These are phyloP conservation scores for Ennomos quercinarius DNA, from an alignment of 2,888 invertebrate genomes.

Conservation along the genomic window DNA sequence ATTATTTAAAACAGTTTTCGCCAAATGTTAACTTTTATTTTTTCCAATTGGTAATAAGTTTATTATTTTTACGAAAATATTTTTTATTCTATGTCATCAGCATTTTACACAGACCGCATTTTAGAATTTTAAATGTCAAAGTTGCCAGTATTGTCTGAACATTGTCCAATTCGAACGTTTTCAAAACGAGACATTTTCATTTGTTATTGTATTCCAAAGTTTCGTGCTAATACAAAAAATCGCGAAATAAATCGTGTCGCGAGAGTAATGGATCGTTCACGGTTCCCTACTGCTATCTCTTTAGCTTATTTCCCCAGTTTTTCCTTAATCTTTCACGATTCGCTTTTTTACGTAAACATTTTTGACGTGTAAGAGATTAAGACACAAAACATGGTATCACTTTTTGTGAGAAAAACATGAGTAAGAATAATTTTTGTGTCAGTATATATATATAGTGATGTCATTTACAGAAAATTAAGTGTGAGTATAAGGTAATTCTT, in stretches of 20 bases:
- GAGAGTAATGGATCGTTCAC: conserved; percentile 40
- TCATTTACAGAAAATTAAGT: too few species aligned
- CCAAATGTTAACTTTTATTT: too few species aligned
- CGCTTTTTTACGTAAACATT: conserved; percentile 36
- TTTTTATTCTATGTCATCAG: too few species aligned
- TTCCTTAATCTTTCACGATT: conserved; percentile 38
- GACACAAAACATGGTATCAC: conserved; percentile 20
- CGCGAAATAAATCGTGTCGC: conserved; percentile 32
- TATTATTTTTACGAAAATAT: too few species aligned
- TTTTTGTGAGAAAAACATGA: conserved; percentile 16
- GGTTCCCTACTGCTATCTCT: conserved; percentile 36
- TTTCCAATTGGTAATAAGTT: too few species aligned
- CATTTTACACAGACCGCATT: too few species aligned
- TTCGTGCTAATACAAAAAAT: conserved; percentile 32
- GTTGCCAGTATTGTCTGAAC: too few species aligned
- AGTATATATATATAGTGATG: too few species aligned
- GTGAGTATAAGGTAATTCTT: too few species aligned
- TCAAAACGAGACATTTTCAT: not conserved
- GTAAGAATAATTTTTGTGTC: not conserved
- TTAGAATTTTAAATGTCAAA: too few species aligned
- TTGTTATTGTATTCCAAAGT: conserved; percentile 15
- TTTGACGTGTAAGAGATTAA: conserved; percentile 40
- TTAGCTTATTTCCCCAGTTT: conserved; percentile 36
- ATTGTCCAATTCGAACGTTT: not conserved
- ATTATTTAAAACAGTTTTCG: too few species aligned